Conservation (phyloP, 2,797 vertebrate genomes). For the Pseudotriccus pelzelni region DNA sequence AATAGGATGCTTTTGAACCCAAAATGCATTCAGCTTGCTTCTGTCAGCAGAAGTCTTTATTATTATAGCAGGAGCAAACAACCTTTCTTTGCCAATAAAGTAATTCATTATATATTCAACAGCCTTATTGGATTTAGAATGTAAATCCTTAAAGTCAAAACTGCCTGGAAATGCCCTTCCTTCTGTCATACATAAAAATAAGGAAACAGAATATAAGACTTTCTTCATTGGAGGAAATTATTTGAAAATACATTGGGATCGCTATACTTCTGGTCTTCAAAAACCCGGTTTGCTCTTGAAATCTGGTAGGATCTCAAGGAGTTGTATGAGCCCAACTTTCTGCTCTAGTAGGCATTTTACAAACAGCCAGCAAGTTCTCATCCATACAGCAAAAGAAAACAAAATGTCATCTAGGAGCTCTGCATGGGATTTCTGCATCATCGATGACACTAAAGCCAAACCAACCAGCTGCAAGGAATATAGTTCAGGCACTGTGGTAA, state of each 20-base stretch:
- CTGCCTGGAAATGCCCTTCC: neutral
- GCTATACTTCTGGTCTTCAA: neutral
- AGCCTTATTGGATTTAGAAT: neutral
- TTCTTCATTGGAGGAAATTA: neutral
- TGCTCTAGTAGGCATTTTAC: neutral
- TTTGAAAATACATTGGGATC: neutral
- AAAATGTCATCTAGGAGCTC: neutral
- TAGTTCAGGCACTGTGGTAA: neutral
- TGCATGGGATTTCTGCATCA: neutral
- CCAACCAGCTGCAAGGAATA: neutral
- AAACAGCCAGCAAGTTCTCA: neutral
- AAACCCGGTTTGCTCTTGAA: neutral
- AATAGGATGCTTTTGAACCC: constrained; percentile 65
- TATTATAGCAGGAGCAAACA: constrained; percentile 40
- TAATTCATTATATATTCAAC: constrained; percentile 38
- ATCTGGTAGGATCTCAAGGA: neutral
- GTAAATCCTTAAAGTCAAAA: constrained; percentile 34
- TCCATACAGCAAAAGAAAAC: neutral
- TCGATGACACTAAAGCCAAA: neutral
- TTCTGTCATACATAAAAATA: neutral
- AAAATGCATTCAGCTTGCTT: constrained; percentile 51
- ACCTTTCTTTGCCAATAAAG: constrained; percentile 44
- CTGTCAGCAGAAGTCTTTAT: constrained; percentile 68
- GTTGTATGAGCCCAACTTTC: neutral
- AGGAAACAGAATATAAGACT: neutral